Base-by-base conservation (phyloP, 1,140 invertebrate genomes). In the Hesperophylax magnus region DNA sequence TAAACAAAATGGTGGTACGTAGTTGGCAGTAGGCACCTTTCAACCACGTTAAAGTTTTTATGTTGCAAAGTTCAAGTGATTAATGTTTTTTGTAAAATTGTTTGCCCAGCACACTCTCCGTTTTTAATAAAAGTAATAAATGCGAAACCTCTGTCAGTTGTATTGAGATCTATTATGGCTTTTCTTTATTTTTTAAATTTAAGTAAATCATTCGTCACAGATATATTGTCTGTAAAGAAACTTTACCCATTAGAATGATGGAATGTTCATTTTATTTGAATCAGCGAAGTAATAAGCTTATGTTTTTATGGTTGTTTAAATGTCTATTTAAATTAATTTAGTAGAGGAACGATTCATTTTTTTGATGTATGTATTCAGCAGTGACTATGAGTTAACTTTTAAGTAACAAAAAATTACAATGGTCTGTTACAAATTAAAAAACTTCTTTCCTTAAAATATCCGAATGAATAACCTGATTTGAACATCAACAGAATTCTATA, bases 241-340 rank as follows among this genome's bases (percentile, higher is more conserved):
- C 58, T 61, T 61, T 61, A 8, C 18, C n/a, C 58, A 24, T 61
- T 61, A 61, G 24, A 61, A 61, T 61, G 58, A 61, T 61, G 58
- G 8, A 61, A 8, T 7, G 58, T 61, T 61, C 18, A 61, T 61
- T 22, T 61, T 61, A 61, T 61, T 61, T 22, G 24, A 20, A 24
- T 24, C 20, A 61, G 58, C 18, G 39, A 47, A 11, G 11, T 14
- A 47, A 47, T 47, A 1, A 11, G 3, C 0, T n/a, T 14, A 61
- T 14, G 3, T 61, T 61, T 61, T 61, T 6, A 3, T 5, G 11
- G 58, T 24, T 61, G 18, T 22, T 14, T 22, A 61, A 61, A 61
- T 61, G 58, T 20, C 9, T 8, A 15, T 61, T 61, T 61, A 61
- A n/a, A n/a, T 8, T 61, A 22, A 61, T 7, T 61, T 24, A 20